Conservation (phyloP, 1,140 invertebrate species). For the Pygmarrhopalites habei region DNA sequence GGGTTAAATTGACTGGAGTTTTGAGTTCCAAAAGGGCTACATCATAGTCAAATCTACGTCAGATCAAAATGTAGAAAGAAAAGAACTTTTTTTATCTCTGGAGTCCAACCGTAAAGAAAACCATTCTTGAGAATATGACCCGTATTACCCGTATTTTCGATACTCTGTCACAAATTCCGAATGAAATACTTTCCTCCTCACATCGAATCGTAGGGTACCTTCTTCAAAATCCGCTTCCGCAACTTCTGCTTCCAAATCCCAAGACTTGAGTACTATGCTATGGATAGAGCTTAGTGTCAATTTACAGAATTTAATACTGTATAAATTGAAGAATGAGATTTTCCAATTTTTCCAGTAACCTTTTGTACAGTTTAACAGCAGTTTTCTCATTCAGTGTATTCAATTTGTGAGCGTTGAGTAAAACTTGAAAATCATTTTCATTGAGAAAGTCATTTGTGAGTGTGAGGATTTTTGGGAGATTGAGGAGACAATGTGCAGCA, state of each 20-base stretch:
- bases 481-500: conserved; percentile 15
- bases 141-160: neutral
- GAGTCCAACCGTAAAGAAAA: too few species aligned
- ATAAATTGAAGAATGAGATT: neutral
- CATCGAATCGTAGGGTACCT: conserved; percentile 16
- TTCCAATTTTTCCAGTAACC: neutral
- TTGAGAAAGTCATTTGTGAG: conserved; percentile 14
- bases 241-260: neutral
- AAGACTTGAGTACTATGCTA: neutral
- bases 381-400: neutral
- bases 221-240: conserved; percentile 14
- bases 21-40: conserved; percentile 14
- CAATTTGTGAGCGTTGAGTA: neutral
- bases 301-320: neutral
- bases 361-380: neutral
- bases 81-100: too few species aligned
- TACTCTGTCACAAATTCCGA: conserved; percentile 21
- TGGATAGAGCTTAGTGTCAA: neutral
- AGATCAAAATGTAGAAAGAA: too few species aligned
- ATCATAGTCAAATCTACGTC: conserved; percentile 21
- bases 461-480: neutral
- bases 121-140: too few species aligned
- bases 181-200: conserved; percentile 18
- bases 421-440: conserved; percentile 13
- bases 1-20: neutral